These are phyloP conservation scores for Eurosta solidaginis DNA, from an alignment of 1,140 invertebrate genomes.

Conservation along the genomic window DNA sequence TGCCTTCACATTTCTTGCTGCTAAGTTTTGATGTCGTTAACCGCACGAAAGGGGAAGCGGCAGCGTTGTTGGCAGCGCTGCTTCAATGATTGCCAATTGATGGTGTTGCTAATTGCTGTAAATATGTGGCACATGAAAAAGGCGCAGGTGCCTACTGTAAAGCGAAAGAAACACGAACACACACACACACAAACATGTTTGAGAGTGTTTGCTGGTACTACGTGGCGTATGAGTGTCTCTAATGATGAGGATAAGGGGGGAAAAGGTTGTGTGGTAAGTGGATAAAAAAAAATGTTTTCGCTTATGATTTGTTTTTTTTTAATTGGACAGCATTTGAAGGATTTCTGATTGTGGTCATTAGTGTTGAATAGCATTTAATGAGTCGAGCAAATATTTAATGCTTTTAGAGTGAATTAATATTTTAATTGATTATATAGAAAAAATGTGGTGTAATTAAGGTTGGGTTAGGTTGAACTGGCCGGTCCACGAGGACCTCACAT, in stretches of 20 bases:
- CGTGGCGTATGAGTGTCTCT: not conserved
- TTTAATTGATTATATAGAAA: not conserved
- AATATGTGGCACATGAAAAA: not conserved
- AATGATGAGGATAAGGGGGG: not conserved
- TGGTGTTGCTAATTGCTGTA: constrained; percentile 18
- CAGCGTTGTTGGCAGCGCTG: not conserved
- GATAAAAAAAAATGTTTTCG: too few relatives aligned
- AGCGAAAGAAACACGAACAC: not conserved
- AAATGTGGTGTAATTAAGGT: too few relatives aligned
- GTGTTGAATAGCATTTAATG: not conserved
- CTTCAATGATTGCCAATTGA: not conserved
- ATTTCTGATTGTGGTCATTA: constrained; percentile 20
- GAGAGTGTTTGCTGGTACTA: not conserved
- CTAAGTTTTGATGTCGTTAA: not conserved
- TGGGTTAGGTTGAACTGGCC: too few relatives aligned
- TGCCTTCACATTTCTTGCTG: not conserved
- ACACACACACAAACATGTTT: not conserved
- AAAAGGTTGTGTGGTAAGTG: too few relatives aligned
- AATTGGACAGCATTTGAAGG: not conserved
- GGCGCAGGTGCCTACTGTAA: not conserved
- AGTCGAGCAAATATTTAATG: not conserved
- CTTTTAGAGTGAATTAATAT: not conserved
- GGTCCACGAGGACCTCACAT: too few relatives aligned
- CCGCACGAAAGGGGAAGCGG: not conserved
- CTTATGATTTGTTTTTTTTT: too few relatives aligned